A percentile compares a stretch with the other conserved stretches of the same genome.
Evolutionary conservation across 2,113 vertebrate species (phyloP).

Genomic region (Rafetus swinhoei): DNA sequence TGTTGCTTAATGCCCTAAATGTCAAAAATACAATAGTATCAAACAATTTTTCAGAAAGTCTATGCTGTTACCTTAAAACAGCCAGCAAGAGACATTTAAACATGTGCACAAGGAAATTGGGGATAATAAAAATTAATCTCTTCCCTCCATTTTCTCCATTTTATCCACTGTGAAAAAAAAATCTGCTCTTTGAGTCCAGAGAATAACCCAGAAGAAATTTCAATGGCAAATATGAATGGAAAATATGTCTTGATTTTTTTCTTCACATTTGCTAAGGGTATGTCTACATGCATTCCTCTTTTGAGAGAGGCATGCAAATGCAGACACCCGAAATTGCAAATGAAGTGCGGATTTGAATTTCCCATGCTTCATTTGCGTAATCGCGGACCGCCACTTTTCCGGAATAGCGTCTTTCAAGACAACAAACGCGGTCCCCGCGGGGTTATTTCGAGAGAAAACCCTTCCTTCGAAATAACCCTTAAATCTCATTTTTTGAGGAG

Average conservation of each 20-base stretch:
- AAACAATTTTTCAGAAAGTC: fast-evolving
- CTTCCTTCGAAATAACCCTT: too few species aligned
- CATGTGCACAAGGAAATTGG: fast-evolving
- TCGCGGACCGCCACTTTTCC: too few species aligned
- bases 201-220: not conserved
- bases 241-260: not conserved
- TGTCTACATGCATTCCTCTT: too few species aligned
- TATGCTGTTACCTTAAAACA: not conserved
- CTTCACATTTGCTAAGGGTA: not conserved
- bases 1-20: fast-evolving
- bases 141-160: not conserved
- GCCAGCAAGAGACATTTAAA: not conserved
- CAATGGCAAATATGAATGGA: not conserved
- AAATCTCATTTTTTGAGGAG: too few species aligned
- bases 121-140: not conserved
- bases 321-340: too few species aligned
- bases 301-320: too few species aligned
- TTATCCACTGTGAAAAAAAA: not conserved
- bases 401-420: too few species aligned
- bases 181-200: not conserved
- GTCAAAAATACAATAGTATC: fast-evolving
- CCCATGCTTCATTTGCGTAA: too few species aligned
- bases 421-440: too few species aligned
- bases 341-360: too few species aligned
- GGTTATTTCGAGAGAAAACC: too few species aligned